These are phyloP conservation scores for Zonotrichia leucophrys DNA, from an alignment of 2,113 vertebrate genomes.

Conservation along the genomic window DNA sequence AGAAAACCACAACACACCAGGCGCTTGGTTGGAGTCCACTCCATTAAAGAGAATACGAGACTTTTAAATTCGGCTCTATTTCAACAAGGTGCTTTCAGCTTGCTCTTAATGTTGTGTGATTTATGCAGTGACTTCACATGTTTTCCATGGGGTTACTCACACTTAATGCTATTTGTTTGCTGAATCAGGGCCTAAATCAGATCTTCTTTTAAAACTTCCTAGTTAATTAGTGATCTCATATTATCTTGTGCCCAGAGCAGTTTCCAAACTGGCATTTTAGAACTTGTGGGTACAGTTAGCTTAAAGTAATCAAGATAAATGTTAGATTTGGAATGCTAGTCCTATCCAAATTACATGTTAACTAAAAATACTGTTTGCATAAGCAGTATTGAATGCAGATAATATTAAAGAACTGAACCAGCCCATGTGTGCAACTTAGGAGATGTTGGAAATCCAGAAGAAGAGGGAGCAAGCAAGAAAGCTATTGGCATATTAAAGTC, in stretches of 20 bases:
- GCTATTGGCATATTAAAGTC: not conserved
- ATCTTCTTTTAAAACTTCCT: conserved; percentile 37
- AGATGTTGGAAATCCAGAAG: not conserved
- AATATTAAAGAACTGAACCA: not conserved
- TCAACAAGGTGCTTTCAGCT: conserved; percentile 31
- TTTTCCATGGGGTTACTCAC: conserved; percentile 18
- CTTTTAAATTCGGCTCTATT: not conserved
- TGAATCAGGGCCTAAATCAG: conserved; percentile 24
- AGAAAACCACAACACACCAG: conserved; percentile 50
- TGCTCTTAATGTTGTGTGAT: conserved; percentile 41
- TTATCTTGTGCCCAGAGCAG: conserved; percentile 22
- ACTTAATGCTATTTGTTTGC: conserved; percentile 43
- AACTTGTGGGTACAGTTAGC: conserved; percentile 51
- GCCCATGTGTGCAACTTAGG: not conserved
- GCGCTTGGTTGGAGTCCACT: conserved; percentile 12
- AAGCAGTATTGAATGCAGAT: conserved; percentile 30
- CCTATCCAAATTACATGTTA: conserved; percentile 45
- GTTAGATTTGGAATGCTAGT: conserved; percentile 39
- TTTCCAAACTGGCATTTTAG: conserved; percentile 40
- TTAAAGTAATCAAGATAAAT: conserved; percentile 55
- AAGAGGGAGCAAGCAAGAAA: not conserved
- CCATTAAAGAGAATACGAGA: conserved; percentile 11
- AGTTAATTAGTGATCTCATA: conserved; percentile 42
- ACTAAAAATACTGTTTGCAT: conserved; percentile 43
- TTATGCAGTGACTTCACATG: conserved; percentile 25